Conservation (phyloP, 64 coral and sea anemone species). For the Exaiptasia diaphana region DNA sequence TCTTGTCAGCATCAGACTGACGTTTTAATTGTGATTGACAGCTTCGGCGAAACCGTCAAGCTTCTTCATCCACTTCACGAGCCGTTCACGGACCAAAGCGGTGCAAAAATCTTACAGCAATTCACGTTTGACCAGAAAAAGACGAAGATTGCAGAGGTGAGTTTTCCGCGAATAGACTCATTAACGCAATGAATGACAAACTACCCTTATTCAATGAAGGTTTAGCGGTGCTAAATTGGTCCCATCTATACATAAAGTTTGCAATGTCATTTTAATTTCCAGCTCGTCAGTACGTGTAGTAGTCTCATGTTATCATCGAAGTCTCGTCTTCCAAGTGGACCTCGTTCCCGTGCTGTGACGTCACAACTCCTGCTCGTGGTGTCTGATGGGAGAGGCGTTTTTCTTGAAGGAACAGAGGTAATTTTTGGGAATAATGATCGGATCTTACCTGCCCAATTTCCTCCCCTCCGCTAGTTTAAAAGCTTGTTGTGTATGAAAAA, state of each 20-base stretch:
- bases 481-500: too few relatives aligned
- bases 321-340: conserved; percentile 56
- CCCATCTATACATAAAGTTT: too few relatives aligned
- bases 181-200: too few relatives aligned
- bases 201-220: too few relatives aligned
- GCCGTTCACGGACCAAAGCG: conserved; percentile 84
- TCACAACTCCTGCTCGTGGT: conserved; percentile 84
- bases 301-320: conserved; percentile 82
- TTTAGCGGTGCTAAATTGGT: too few relatives aligned
- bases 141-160: conserved; percentile 94
- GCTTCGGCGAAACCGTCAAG: conserved; percentile 91
- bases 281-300: conserved; percentile 80
- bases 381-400: conserved; percentile 91
- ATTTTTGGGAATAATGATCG: background rate
- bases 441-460: background rate
- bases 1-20: too few relatives aligned
- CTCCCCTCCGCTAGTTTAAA: background rate
- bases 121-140: conserved; percentile 96
- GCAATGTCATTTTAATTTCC: background rate
- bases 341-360: conserved; percentile 50
- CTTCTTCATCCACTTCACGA: conserved; percentile 95
- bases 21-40: too few relatives aligned
- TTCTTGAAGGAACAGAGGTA: conserved; percentile 93
- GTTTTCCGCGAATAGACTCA: background rate
- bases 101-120: conserved; percentile 80